phyloP scores from a whole-genome alignment of 2,888 invertebrate species.

The Tortrix viridana region DNA sequence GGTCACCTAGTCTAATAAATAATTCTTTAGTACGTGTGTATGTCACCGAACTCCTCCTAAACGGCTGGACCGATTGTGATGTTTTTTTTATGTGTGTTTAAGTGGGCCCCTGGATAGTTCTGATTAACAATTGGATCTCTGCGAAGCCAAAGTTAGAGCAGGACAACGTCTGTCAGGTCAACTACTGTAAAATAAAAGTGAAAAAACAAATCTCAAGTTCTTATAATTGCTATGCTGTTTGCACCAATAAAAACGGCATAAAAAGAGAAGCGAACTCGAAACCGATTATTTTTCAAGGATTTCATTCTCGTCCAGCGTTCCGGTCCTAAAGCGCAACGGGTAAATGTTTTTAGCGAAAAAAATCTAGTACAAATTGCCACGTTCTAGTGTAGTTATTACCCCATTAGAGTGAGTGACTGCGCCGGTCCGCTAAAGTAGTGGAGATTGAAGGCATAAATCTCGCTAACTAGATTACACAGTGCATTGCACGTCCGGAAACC shows the following conservation, averaged over 20 bases:
- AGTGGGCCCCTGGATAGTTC: too few species aligned
- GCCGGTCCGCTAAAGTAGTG: constrained; percentile 53
- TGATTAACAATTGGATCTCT: too few species aligned
- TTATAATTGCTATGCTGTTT: neutral
- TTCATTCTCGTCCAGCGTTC: constrained; percentile 40
- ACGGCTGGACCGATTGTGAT: too few species aligned
- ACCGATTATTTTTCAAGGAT: constrained; percentile 7
- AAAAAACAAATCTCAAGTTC: neutral
- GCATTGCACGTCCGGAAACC: constrained; percentile 39
- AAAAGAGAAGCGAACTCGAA: constrained; percentile 2
- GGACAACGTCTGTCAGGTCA: too few species aligned
- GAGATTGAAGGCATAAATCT: constrained; percentile 68
- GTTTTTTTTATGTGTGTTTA: too few species aligned
- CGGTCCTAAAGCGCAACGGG: constrained; percentile 56
- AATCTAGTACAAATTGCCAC: constrained; percentile 68
- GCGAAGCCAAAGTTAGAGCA: too few species aligned
- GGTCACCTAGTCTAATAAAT: too few species aligned
- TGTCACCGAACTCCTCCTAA: too few species aligned
- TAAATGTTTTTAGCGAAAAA: constrained; percentile 63
- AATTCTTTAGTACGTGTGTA: too few species aligned
- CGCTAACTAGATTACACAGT: constrained; percentile 52
- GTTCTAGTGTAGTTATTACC: constrained; percentile 72
- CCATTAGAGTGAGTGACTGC: constrained; percentile 67
- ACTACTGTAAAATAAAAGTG: too few species aligned
- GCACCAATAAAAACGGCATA: neutral